phyloP scores from a whole-genome alignment of 2,113 vertebrate genomes.

The Apodemus sylvaticus region DNA sequence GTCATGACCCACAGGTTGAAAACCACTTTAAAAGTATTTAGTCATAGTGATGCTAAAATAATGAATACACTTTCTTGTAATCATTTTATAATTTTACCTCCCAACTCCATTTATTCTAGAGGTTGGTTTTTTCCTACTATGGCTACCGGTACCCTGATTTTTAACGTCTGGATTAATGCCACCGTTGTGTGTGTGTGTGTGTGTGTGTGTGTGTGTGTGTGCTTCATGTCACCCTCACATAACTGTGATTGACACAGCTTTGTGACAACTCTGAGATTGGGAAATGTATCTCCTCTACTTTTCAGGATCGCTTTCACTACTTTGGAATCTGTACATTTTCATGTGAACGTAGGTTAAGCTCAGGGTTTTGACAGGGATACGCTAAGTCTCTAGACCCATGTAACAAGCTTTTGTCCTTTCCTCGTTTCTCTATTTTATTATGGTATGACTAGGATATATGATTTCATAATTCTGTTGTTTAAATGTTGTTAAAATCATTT shows the following conservation, averaged over 20 bases:
- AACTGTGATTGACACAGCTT: not conserved
- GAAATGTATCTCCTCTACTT: not conserved
- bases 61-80: not conserved
- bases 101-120: not conserved
- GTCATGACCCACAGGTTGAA: not conserved
- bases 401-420: not conserved
- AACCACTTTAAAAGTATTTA: not conserved
- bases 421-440: not conserved
- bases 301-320: not conserved
- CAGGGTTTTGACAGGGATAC: not conserved
- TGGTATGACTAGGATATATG: not conserved
- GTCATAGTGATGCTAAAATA: not conserved
- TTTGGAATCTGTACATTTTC: not conserved
- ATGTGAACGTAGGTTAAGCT: not conserved
- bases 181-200: not conserved
- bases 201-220: not conserved
- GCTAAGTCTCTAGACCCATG: not conserved
- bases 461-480: not conserved
- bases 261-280: not conserved
- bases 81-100: not conserved
- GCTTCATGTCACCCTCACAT: not conserved
- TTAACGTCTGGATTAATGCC: not conserved
- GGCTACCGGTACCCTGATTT: not conserved
- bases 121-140: not conserved
- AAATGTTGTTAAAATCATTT: slow-evolving; percentile 21